Evolutionary conservation across 2,888 invertebrate genomes (phyloP).

Genomic region (Gasteruption jaculator): DNA sequence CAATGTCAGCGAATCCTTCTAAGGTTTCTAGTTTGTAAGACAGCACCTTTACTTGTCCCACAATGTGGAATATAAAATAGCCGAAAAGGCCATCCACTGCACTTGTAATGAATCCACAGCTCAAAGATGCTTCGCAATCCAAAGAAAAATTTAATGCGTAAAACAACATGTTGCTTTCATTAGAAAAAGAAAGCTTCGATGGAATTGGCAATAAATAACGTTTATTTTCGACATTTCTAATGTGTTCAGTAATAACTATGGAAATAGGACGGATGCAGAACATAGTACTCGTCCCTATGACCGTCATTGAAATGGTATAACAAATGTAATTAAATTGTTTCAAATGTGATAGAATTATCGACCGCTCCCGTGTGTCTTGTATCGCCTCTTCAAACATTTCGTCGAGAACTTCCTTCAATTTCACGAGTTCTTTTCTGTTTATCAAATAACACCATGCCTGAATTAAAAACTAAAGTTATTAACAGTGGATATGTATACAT

Average conservation of each 20-base stretch:
- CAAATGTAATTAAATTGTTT: too few species aligned
- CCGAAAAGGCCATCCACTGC: slow-evolving; percentile 25
- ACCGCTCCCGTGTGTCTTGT: too few species aligned
- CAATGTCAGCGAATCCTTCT: not conserved
- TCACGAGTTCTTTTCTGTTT: too few species aligned
- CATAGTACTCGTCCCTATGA: too few species aligned
- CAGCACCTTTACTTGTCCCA: slow-evolving; percentile 15
- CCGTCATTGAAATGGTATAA: too few species aligned
- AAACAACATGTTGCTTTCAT: slow-evolving; percentile 15
- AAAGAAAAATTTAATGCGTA: slow-evolving; percentile 19
- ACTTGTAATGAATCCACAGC: slow-evolving; percentile 16
- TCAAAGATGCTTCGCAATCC: slow-evolving; percentile 17
- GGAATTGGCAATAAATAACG: slow-evolving; percentile 21
- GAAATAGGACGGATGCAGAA: slow-evolving; percentile 17
- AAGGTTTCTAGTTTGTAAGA: slow-evolving; percentile 13
- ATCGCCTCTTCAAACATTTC: too few species aligned
- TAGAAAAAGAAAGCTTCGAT: slow-evolving; percentile 18
- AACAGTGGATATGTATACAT: too few species aligned
- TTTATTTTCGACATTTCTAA: slow-evolving; percentile 9
- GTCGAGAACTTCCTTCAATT: too few species aligned
- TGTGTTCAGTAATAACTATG: slow-evolving; percentile 12
- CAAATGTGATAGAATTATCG: too few species aligned
- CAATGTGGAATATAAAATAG: slow-evolving; percentile 21
- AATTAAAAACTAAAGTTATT: too few species aligned
- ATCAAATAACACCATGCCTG: too few species aligned